A percentile compares a stretch with the other conserved stretches of the same genome.
Conservation (phyloP, 2,888 invertebrate species). For the Herminia tarsipennalis region DNA sequence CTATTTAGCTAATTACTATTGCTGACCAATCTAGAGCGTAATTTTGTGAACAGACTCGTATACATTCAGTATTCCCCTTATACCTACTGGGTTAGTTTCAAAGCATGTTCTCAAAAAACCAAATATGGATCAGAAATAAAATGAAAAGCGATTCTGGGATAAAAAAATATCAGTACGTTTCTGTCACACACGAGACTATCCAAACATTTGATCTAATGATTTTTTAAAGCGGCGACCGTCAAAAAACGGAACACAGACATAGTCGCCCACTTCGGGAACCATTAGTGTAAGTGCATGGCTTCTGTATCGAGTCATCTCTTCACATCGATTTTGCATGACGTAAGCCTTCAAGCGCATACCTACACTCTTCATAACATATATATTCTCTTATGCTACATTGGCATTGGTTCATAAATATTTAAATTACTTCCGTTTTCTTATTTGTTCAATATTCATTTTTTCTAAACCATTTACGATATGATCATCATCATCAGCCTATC, state of each 20-base stretch:
- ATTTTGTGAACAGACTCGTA: conserved; percentile 40
- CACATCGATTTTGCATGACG: conserved; percentile 40
- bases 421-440: too few species aligned
- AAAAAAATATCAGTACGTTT: too few species aligned
- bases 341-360: conserved; percentile 21
- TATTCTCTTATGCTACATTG: too few species aligned
- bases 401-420: too few species aligned
- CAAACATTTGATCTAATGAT: conserved; percentile 62
- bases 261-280: conserved; percentile 56
- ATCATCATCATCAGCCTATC: too few species aligned
- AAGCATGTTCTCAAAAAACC: too few species aligned
- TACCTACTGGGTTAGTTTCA: too few species aligned
- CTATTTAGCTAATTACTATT: conserved; percentile 3
- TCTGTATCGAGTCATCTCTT: conserved; percentile 44
- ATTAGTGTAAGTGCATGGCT: conserved; percentile 73
- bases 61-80: too few species aligned
- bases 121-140: too few species aligned
- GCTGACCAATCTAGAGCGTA: not conserved
- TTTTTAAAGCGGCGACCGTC: conserved; percentile 59
- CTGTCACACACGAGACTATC: conserved; percentile 32
- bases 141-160: too few species aligned
- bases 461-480: too few species aligned
- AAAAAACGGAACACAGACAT: conserved; percentile 61
- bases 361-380: conserved; percentile 7
- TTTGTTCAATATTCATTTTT: too few species aligned